Base-by-base conservation (phyloP, 2,888 invertebrate genomes). In the Ormyrus pomaceus region DNA sequence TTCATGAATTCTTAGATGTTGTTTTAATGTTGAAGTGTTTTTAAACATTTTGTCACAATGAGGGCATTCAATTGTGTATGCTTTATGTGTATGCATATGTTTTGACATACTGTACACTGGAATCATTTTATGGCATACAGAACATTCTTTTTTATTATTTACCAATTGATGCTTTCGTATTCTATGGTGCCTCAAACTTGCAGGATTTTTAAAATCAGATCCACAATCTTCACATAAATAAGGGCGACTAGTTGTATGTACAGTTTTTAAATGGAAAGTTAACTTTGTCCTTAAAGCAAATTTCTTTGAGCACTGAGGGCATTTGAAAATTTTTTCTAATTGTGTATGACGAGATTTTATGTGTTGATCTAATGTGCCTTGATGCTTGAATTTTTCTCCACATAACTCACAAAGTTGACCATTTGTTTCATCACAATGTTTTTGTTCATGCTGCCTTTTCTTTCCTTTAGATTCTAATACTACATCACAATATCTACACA, bases 11-110 rank as follows among this genome's bases (percentile, higher is more conserved):
- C 89, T 86, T 11, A 89, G 85, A 79, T 91, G 91, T 79, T 91
- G 91, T 69, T 89, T 91, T 45, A 91, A 78, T 0, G 91, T 91
- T 8, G 90, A 90, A 5, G 87, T 88, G 74, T 91, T 91, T 77
- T 91, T 91, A 65, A 91, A 91, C 90, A 89, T 91, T 80, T 91
- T 91, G 53, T 90, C 90, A 51, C 91, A 91, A 62, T 89, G 89
- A 5, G 90, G 89, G 84, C 91, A 91, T 19, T 89, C 86, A 34
- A 91, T 91, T 6, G 88, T 88, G 59, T 90, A 90, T 4, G 89
- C 88, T 69, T 89, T 91, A 74, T 91, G 90, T 0, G 90, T 91
- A 75, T 90, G 89, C 90, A 90, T 91, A 64, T 91, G 90, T 72
- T 91, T 91, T 0, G 90, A 90, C n/a, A 91, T 85, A 73, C 90